Evolutionary conservation across 2,888 invertebrate species (phyloP), one percentile per base, ranked within the genome.

Genomic region (Uropetala carovei): DNA sequence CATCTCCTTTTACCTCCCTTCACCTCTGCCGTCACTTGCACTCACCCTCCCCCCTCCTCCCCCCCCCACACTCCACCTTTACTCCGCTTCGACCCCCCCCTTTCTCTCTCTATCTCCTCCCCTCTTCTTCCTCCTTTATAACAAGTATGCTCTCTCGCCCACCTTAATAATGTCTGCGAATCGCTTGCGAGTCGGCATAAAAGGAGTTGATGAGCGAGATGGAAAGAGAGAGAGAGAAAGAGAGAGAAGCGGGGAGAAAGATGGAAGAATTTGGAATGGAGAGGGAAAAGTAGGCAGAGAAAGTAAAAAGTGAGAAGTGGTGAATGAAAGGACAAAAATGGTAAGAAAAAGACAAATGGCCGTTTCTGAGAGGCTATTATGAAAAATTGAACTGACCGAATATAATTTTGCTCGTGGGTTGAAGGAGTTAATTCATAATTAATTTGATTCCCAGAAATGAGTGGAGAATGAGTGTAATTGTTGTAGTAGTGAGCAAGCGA

Each of bases 161-260:
- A 22, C n/a, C 89, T 64, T 89, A 89, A 89, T 89, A 89, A 89
- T 89, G 89, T 43, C 60, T 89, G 60, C 43, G 89, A 89, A 89
- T 60, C 64, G 89, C 89, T 89, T 43, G 60, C 18, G 64, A 60
- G 89, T 11, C 89, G n/a, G 64, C 14, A 58, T 68, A 22, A 60
- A 89, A 89, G n/a, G 89, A 64, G 43, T 89, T 89, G 89, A 89
- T 22, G 89, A 89, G 89, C 11, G 75, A 13, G 27, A 27, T 27
- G 27, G 75, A 27, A 9, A 75, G 75, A 75, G 27, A 1, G 75
- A 75, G 27, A 75, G 27, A 75, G 1, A 75, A 22, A 22, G 4
- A 27, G 27, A 68, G 68, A 68, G 75, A 13, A 27, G 27, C 13
- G 75, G n/a, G 14, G 14, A 14, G 64, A 64, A 16, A 75, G 75